phyloP scores from a whole-genome alignment of 1,140 invertebrate genomes.

The Drosophila bocqueti region DNA sequence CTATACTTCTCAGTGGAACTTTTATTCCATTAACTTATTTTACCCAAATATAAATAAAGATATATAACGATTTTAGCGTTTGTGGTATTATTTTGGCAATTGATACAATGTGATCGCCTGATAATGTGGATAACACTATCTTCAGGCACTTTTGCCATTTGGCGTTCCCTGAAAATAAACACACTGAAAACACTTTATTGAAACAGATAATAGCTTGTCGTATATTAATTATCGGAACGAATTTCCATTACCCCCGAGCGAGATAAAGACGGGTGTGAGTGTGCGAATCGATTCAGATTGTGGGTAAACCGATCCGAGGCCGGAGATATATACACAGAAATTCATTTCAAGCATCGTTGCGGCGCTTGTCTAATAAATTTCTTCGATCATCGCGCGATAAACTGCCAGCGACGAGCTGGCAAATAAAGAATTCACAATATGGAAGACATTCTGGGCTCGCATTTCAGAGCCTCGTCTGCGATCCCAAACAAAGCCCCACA shows the following conservation, averaged over 20 bases:
- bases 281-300: conserved; percentile 42
- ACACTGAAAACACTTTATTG: conserved; percentile 68
- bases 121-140: conserved; percentile 24
- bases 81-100: conserved; percentile 2
- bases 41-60: background rate
- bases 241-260: conserved; percentile 66
- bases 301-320: conserved; percentile 54
- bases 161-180: conserved; percentile 32
- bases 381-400: conserved; percentile 63
- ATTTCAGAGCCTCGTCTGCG: conserved; percentile 8
- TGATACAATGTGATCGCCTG: conserved; percentile 11
- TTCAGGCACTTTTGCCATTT: conserved; percentile 22
- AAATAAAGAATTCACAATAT: conserved; percentile 58
- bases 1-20: too few species aligned
- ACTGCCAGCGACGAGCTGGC: conserved; percentile 23
- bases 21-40: too few species aligned
- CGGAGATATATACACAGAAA: conserved; percentile 56
- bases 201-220: conserved; percentile 73
- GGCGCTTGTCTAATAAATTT: conserved; percentile 68
- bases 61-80: background rate
- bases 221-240: conserved; percentile 81
- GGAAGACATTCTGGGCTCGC: conserved; percentile 15
- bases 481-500: conserved; percentile 41
- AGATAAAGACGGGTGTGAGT: conserved; percentile 38
- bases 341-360: conserved; percentile 75